Base-by-base conservation (phyloP, 2,888 invertebrate species). In the Melipona bicolor region DNA sequence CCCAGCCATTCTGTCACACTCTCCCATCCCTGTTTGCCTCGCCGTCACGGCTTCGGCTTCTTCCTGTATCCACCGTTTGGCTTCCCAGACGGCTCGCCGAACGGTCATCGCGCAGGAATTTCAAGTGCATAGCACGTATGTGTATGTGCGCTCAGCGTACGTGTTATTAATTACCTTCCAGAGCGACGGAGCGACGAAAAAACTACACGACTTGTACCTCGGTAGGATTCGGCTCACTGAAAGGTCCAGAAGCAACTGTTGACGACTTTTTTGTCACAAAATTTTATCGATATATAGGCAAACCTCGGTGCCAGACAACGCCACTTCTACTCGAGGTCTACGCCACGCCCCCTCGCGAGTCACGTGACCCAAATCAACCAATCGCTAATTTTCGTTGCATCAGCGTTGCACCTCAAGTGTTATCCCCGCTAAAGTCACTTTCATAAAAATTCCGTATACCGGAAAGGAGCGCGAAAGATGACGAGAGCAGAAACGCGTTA, bases 131-230 rank as follows among this genome's bases (percentile, higher is more conserved):
- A 69, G 49, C 62, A 56, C 81, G 67, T 81, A 84, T 1, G 1
- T 27, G 27, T 27, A 27, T 1, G 27, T 27, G 27, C 77, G 56
- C 78, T 68, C n/a, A 49, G 52, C 86, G 43, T 9, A 81, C 88
- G 89, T 86, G 86, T 86, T 89, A 86, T 89, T 89, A 89, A 89
- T 89, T 88, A 84, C 77, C 79, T 52, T 77, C 59, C 32, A 32
- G 79, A 67, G 36, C 24, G 50, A 56, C 24, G 24, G n/a, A 56
- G 50, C 72, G 24, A 54, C 21, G 43, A 21, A 50, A 64, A 64
- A 27, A 27, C n/a, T 5, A 24, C 24, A 24, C 24, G 24, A 24
- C 24, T 2, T 15, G 0, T 15, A 15, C n/a, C 15, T 24, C 24
- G 1, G 24, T 24, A 24, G 24, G 24, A 24, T 24, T 24, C 24